Evolutionary conservation across 1,140 invertebrate genomes (phyloP).

Genomic region (Semibalanus balanoides): DNA sequence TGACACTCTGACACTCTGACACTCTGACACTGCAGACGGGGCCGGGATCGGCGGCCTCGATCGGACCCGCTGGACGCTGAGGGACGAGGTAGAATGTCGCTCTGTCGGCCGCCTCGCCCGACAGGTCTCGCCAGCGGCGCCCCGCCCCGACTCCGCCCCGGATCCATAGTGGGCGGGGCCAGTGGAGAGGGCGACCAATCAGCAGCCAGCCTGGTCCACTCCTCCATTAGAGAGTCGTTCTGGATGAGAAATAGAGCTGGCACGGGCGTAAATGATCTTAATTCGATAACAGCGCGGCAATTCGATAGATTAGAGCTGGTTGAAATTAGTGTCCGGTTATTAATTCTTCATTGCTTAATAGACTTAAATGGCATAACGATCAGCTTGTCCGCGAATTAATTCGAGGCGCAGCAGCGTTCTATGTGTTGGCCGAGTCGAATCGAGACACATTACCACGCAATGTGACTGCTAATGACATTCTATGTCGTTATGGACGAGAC

Average conservation of each 20-base stretch:
- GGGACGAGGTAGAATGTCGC: not conserved
- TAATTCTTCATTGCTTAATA: conserved; percentile 1
- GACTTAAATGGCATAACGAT: not conserved
- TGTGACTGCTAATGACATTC: too few species aligned
- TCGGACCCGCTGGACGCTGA: too few species aligned
- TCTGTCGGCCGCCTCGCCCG: too few species aligned
- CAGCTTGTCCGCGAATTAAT: not conserved
- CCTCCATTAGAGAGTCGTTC: not conserved
- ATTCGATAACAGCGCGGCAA: not conserved
- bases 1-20: too few species aligned
- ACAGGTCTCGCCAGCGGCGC: not conserved
- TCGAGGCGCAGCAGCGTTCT: not conserved
- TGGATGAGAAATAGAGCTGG: not conserved
- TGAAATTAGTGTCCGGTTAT: not conserved
- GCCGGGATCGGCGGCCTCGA: too few species aligned
- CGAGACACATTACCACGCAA: too few species aligned
- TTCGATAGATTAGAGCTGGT: not conserved
- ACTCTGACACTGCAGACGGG: too few species aligned
- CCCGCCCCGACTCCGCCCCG: too few species aligned
- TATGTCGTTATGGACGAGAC: too few species aligned
- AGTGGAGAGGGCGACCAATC: not conserved
- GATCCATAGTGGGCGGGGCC: not conserved
- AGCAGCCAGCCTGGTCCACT: not conserved
- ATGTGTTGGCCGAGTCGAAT: too few species aligned
- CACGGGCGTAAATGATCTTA: not conserved